These are phyloP conservation scores for Perithous albicinctus DNA, from an alignment of 2,888 invertebrate genomes.

Conservation along the genomic window DNA sequence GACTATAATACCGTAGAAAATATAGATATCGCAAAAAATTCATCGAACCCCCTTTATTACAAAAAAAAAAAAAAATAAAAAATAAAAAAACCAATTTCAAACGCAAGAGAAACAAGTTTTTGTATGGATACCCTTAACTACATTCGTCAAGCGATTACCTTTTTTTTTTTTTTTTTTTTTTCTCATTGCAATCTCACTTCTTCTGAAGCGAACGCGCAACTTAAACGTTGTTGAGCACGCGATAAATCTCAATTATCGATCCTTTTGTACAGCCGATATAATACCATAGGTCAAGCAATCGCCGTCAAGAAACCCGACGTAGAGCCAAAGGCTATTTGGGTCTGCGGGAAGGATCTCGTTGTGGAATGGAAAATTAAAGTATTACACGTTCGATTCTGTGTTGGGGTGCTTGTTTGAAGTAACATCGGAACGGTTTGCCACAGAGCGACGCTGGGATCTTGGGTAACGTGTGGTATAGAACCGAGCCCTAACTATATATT, in stretches of 20 bases:
- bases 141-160: neutral
- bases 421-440: slow-evolving; percentile 12
- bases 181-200: slow-evolving; percentile 1
- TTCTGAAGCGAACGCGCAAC: slow-evolving; percentile 44
- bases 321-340: neutral
- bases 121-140: no score
- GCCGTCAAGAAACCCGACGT: slow-evolving; percentile 36
- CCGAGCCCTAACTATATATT: slow-evolving; percentile 12
- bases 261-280: slow-evolving; percentile 66
- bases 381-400: neutral
- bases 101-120: no score
- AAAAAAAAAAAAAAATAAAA: no score
- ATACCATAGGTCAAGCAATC: slow-evolving; percentile 49
- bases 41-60: no score
- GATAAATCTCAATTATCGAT: slow-evolving; percentile 78
- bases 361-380: slow-evolving; percentile 10
- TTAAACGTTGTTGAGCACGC: slow-evolving; percentile 67
- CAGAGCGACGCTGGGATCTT: slow-evolving; percentile 16
- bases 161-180: neutral
- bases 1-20: no score
- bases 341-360: neutral
- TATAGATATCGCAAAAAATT: no score
- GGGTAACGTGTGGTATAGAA: neutral
- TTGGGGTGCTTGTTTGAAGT: slow-evolving; percentile 6
- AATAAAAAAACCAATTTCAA: no score